Conservation (phyloP, 2,113 vertebrate species). For the Megaleporinus macrocephalus region DNA sequence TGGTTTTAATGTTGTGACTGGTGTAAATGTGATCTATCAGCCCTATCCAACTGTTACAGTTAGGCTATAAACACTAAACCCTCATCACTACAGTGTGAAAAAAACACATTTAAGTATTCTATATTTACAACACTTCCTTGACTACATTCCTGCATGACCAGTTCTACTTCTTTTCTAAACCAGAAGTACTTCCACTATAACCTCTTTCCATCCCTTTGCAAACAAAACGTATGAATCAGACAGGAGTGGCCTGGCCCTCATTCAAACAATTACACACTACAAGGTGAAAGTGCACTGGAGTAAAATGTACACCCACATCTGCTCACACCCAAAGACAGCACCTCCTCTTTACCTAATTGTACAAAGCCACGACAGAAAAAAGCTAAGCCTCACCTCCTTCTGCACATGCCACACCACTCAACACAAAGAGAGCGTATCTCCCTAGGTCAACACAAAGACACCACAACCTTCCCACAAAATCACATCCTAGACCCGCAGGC, state of each 20-base stretch:
- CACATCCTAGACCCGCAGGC: not conserved
- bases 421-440: not conserved
- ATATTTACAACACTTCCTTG: not conserved
- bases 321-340: not conserved
- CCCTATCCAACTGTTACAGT: no score
- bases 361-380: not conserved
- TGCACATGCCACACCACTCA: not conserved
- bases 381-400: not conserved
- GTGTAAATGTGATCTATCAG: no score
- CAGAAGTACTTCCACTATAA: not conserved
- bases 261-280: not conserved
- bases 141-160: not conserved
- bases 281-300: slow-evolving; percentile 8
- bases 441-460: not conserved
- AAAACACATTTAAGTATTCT: no score
- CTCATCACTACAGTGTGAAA: no score
- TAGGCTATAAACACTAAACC: no score
- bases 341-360: not conserved
- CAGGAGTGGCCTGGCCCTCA: not conserved
- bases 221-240: not conserved
- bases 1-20: no score
- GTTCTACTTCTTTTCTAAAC: not conserved
- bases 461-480: not conserved
- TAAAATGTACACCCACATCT: not conserved
- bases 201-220: not conserved